Evolutionary conservation across 1,140 invertebrate genomes (phyloP), one percentile per base, ranked within the genome.

Genomic region (Chelonus insularis): DNA sequence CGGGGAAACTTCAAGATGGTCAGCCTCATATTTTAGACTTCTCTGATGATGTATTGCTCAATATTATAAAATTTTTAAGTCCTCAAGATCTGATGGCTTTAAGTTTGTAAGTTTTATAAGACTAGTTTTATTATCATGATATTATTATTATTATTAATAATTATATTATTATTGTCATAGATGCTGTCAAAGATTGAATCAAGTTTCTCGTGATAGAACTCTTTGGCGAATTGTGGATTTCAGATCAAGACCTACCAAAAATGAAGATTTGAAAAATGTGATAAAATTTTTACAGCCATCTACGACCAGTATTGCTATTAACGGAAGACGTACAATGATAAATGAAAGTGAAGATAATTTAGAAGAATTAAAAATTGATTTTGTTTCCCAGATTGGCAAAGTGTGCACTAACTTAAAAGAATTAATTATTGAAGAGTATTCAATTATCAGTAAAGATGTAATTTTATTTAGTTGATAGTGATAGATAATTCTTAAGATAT

Each of bases 151-250:
- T 23, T 20, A 54, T 60, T 12, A 47, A 34, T 52, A 12, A 16
- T 34, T 45, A 23, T 36, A 43, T 34, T 52, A 61, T 37, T 20
- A 51, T 9, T 12, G 55, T 71, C 66, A 3, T 63, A 84, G 84
- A 60, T 82, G 77, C 55, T 84, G 83, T 59, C 68, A 73, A 1
- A 72, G 84, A 39, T 70, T 86, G 37, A 69, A 72, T 23, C 76
- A 69, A 62, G 62, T 86, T 9, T 72, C 78, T 2, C 68, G 74
- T 59, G 84, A 86, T 63, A 78, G 79, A 65, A 81, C 83, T 6
- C 73, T 86, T 43, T 86, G 84, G 84, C 78, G 74, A 41, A 66
- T 65, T 16, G 79, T 84, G 14, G 83, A 85, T 75, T 79, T 84
- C 48, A 76, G 81, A 41, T 67, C 66, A 14, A 68, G 68, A 0